Evolutionary conservation across 2,113 vertebrate genomes (phyloP).

Genomic region (Pseudopodoces humilis): DNA sequence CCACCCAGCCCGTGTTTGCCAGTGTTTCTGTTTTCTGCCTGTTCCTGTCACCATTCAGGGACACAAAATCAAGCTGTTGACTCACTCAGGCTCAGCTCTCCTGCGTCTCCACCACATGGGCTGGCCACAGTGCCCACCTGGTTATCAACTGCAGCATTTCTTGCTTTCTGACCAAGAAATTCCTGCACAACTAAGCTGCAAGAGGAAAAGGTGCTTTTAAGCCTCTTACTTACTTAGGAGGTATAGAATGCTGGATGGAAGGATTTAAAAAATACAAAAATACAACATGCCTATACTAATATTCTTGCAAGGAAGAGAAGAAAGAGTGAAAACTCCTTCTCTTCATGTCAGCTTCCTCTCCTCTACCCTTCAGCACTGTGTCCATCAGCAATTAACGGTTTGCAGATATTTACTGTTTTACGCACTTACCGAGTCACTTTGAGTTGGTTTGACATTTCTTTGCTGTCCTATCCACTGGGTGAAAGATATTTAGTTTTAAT

Average conservation of each 20-base stretch:
- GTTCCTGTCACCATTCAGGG: neutral
- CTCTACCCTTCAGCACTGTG: neutral
- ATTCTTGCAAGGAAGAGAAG: neutral
- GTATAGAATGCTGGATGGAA: neutral
- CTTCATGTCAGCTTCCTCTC: neutral
- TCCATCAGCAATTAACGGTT: neutral
- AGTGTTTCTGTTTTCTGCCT: neutral
- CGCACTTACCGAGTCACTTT: rapidly evolving
- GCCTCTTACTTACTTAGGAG: neutral
- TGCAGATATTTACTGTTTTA: neutral
- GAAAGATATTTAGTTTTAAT: neutral
- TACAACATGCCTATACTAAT: neutral
- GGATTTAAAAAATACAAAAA: neutral
- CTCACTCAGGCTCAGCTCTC: neutral
- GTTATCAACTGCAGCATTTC: neutral
- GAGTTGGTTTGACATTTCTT: neutral
- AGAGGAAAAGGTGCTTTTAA: neutral
- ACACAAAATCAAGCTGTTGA: neutral
- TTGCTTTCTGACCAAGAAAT: neutral
- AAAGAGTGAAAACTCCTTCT: neutral
- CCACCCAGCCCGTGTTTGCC: rapidly evolving
- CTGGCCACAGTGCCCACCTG: neutral
- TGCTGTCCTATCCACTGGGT: neutral
- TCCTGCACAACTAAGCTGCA: neutral
- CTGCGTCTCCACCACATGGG: neutral